Evolutionary conservation across 2,797 vertebrate species (phyloP).

Genomic region (Coregonus ussuriensis): DNA sequence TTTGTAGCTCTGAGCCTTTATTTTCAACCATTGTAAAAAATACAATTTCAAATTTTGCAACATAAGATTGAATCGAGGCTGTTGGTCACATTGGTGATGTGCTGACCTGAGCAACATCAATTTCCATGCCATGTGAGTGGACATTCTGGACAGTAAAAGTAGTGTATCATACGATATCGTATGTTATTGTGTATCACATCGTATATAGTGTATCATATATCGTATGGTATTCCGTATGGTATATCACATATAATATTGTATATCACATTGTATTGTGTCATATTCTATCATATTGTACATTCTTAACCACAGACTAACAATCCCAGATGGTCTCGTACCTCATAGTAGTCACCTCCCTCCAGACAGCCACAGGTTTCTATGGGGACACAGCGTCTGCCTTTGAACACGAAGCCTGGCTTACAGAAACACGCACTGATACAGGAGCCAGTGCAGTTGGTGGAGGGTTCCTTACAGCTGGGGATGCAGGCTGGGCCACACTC

Average conservation of each 20-base stretch:
- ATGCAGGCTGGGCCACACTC: slow-evolving; percentile 76
- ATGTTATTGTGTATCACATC: too few species aligned
- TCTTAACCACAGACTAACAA: neutral
- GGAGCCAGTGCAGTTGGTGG: slow-evolving; percentile 68
- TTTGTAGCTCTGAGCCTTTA: too few species aligned
- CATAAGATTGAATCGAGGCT: too few species aligned
- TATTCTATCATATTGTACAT: neutral
- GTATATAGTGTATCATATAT: too few species aligned
- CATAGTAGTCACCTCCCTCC: slow-evolving; percentile 72
- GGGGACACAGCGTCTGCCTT: slow-evolving; percentile 65
- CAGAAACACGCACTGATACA: slow-evolving; percentile 79
- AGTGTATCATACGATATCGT: too few species aligned
- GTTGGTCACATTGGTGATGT: neutral
- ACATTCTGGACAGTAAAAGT: too few species aligned
- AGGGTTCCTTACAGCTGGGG: slow-evolving; percentile 73
- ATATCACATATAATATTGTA: too few species aligned
- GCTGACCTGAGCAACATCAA: too few species aligned
- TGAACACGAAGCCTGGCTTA: slow-evolving; percentile 78
- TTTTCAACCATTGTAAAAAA: too few species aligned
- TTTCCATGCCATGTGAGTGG: too few species aligned
- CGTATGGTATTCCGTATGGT: too few species aligned
- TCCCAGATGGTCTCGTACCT: slow-evolving; percentile 57
- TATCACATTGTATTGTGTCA: neutral
- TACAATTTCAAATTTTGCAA: too few species aligned
- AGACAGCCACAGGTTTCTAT: slow-evolving; percentile 75